Evolutionary conservation across 30 jellyfish, hydroid and myxozoan genomes (phyloP), one percentile per base, ranked within the genome.

Genomic region (Aurelia sp.): DNA sequence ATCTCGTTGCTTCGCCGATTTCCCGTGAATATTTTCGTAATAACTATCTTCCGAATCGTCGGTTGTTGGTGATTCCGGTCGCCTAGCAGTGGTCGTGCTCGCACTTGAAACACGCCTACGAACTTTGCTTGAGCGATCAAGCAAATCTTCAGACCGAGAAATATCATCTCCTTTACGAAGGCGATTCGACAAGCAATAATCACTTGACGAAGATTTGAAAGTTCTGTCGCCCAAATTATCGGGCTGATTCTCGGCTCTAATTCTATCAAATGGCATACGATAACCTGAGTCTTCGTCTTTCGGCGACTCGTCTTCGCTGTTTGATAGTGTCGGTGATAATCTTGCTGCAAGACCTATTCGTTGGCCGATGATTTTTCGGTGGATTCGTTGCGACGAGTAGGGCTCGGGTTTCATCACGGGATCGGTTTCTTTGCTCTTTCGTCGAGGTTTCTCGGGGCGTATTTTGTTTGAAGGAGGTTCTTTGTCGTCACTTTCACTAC

Each of bases 401-500:
- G 89, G 95, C 86, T 74, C 86, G 53, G 85, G 89, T 17, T 59
- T 86, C 71, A 27, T 57, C 52, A 52, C 50, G 52, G 33, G 37
- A 55, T 71, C 89, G 41, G 44, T 33, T 21, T 63, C 95, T 27
- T 41, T 47, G 61, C 86, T 75, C 65, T 53, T 44, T 64, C 95
- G 83, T 52, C 83, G 95, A 55, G 87, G 93, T n/a, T 82, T 82
- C 12, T 82, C 71, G 18, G 91, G 91, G 5, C 75, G 58, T 3
- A 6, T 23, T 65, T 62, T 63, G 62, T 35, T 35, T 50, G 70
- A 20, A 11, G 55, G 22, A 21, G 61, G 15, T 2, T 79, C 85
- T 60, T 64, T 61, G 55, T 74, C 97, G 73, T 76, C 85, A 73
- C 94, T 80, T 57, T 69, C 86, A 59, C 92, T 71, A n/a, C 97